phyloP scores from a whole-genome alignment of 92 coral and sea anemone genomes.

The Plumapathes pennacea region DNA sequence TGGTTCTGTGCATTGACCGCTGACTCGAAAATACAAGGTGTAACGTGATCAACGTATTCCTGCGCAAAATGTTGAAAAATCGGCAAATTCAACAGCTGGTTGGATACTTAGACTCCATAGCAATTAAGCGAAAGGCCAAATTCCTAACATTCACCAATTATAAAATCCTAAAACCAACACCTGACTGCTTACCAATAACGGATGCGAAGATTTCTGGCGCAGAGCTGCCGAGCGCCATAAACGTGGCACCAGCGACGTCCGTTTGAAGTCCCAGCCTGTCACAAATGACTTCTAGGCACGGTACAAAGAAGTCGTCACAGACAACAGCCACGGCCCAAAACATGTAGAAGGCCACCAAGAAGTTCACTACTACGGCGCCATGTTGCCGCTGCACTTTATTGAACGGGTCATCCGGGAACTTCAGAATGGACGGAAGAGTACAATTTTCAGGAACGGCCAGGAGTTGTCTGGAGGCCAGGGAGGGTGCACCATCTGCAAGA shows the following conservation, averaged over 20 bases:
- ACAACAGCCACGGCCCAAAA: conserved; percentile 92
- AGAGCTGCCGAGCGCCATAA: conserved; percentile 94
- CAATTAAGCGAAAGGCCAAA: too few relatives aligned
- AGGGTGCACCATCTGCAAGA: too few relatives aligned
- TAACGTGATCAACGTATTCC: too few relatives aligned
- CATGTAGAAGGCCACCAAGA: conserved; percentile 78
- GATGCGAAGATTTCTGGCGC: conserved; percentile 94
- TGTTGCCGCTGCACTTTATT: conserved; percentile 74
- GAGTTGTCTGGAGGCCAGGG: conserved; percentile 9
- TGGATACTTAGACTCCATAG: too few relatives aligned
- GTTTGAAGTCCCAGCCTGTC: conserved; percentile 75
- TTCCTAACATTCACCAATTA: too few relatives aligned
- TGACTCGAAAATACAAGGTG: too few relatives aligned
- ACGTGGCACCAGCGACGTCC: conserved; percentile 97
- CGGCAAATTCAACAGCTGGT: too few relatives aligned
- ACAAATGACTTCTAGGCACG: conserved; percentile 81
- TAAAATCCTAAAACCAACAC: too few relatives aligned
- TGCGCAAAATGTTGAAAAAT: too few relatives aligned
- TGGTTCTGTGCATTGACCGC: too few relatives aligned
- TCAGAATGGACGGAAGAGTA: conserved; percentile 89
- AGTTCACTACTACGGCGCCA: conserved; percentile 78
- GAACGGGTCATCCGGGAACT: conserved; percentile 79
- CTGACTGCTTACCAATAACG: conserved; percentile 68
- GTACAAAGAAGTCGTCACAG: conserved; percentile 93
- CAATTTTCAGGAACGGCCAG: conserved; percentile 68